phyloP scores from a whole-genome alignment of 2,797 vertebrate genomes.

The Sebastes baramenuke region DNA sequence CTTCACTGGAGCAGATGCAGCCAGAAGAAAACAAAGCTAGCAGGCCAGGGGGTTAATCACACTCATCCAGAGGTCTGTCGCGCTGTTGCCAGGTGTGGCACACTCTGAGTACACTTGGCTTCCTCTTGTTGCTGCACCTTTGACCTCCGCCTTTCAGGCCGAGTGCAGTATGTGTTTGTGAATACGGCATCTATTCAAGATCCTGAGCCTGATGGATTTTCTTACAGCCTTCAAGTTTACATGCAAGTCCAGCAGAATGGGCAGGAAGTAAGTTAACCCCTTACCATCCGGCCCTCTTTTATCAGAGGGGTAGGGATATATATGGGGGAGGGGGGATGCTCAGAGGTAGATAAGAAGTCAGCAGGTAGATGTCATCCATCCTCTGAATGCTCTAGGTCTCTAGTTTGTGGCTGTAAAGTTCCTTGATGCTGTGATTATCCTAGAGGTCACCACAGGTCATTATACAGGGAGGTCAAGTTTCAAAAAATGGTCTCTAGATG shows the following conservation, averaged over 20 bases:
- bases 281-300: too few relatives aligned
- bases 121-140: constrained; percentile 53
- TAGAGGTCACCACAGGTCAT: too few relatives aligned
- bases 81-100: constrained; percentile 68
- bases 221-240: constrained; percentile 14
- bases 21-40: constrained; percentile 63
- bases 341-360: too few relatives aligned
- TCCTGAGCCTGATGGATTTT: constrained; percentile 19
- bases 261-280: constrained; percentile 12
- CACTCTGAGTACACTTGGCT: constrained; percentile 60
- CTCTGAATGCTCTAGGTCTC: too few relatives aligned
- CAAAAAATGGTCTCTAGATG: too few relatives aligned
- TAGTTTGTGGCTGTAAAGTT: too few relatives aligned
- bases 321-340: too few relatives aligned
- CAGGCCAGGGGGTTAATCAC: constrained; percentile 68
- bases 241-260: neutral
- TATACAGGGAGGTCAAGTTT: too few relatives aligned
- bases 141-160: constrained; percentile 57
- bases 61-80: constrained; percentile 56
- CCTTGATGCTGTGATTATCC: too few relatives aligned
- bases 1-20: constrained; percentile 65
- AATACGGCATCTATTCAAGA: neutral
- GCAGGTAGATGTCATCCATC: too few relatives aligned
- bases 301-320: too few relatives aligned
- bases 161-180: constrained; percentile 1